Evolutionary conservation across 2,113 vertebrate genomes (phyloP).

Genomic region (Dromas ardeola): DNA sequence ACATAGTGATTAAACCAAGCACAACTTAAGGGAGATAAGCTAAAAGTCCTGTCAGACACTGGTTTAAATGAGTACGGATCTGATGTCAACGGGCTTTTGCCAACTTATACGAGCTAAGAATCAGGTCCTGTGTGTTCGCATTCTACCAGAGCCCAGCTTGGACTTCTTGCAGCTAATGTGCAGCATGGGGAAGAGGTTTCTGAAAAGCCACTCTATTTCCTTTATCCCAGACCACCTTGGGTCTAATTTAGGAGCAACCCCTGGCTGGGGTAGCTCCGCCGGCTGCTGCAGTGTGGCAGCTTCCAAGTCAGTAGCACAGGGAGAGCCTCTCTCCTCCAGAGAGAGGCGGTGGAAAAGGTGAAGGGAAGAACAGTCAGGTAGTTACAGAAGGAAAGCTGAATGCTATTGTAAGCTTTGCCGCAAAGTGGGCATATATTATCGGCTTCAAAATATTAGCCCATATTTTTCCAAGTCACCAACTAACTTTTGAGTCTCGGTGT

Average conservation of each 20-base stretch:
- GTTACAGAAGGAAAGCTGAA: background rate
- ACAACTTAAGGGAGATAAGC: background rate
- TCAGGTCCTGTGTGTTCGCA: rapidly evolving
- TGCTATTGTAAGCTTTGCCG: background rate
- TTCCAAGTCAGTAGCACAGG: background rate
- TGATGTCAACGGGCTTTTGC: background rate
- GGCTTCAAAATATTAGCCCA: background rate
- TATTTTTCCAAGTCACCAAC: background rate
- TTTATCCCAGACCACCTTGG: background rate
- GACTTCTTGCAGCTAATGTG: background rate
- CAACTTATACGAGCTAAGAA: background rate
- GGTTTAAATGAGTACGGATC: background rate
- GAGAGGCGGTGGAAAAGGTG: background rate
- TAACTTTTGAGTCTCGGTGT: background rate
- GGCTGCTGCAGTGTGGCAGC: rapidly evolving
- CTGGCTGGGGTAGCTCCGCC: background rate
- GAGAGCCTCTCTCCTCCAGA: background rate
- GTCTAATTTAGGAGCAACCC: background rate
- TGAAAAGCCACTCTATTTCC: background rate
- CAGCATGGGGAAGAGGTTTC: background rate
- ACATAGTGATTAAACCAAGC: background rate
- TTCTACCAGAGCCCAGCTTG: background rate
- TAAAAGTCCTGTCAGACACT: background rate
- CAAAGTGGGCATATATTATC: background rate
- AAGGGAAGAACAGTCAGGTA: background rate